Percentiles rank a stretch among this genome's conserved stretches.
Conservation (phyloP, 2,888 invertebrate species). For the Neoitamus cyanurus region DNA sequence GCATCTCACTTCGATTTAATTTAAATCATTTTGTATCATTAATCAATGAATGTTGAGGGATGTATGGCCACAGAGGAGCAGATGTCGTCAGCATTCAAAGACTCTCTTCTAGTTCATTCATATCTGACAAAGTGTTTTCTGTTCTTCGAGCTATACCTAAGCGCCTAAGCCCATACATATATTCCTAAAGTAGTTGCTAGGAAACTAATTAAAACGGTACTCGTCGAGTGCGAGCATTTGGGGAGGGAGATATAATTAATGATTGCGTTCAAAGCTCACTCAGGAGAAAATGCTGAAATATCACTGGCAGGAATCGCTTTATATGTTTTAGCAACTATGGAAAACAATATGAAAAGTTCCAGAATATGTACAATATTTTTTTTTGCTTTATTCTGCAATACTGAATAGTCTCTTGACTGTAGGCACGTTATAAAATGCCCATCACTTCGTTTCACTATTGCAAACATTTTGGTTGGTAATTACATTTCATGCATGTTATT, state of each 20-base stretch:
- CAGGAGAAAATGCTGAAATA: background rate
- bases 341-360: no score
- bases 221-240: background rate
- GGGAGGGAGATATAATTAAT: background rate
- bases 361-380: no score
- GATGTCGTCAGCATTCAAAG: background rate
- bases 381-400: no score
- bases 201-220: background rate
- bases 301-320: background rate
- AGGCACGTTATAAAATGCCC: no score
- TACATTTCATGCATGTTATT: no score
- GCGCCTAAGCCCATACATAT: no score
- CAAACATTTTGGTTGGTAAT: no score
- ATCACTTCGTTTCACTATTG: no score
- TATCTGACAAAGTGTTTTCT: background rate
- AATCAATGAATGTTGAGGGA: conserved; percentile 5
- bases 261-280: background rate
- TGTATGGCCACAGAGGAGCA: background rate
- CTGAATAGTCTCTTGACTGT: no score
- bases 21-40: background rate
- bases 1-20: background rate
- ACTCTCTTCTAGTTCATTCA: background rate
- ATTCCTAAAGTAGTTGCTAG: background rate
- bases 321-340: no score
- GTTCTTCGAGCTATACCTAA: no score